Percentiles rank a stretch among this genome's conserved stretches.
phyloP scores from a whole-genome alignment of 2,113 vertebrate genomes.

The Cygnus buccinator region DNA sequence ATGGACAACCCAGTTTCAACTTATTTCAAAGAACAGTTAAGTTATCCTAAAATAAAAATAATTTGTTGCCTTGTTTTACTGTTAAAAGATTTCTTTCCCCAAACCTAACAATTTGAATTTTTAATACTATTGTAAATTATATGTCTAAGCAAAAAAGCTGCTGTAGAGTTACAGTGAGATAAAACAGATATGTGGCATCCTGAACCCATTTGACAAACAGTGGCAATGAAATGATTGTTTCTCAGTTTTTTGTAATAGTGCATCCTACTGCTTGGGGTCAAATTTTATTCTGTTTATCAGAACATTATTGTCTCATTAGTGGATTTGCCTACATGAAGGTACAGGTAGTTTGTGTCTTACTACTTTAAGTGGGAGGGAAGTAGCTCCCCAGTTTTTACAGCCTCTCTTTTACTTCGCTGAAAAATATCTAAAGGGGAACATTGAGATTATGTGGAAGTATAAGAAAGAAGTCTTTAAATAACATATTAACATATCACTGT shows the following conservation, averaged over 20 bases:
- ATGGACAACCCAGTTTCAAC: background rate
- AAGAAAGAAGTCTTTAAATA: background rate
- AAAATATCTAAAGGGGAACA: background rate
- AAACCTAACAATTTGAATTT: background rate
- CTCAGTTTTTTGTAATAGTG: background rate
- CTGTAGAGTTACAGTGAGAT: background rate
- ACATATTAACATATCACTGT: background rate
- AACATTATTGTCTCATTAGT: background rate
- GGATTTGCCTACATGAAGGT: background rate
- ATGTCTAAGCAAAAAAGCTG: background rate
- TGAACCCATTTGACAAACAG: background rate
- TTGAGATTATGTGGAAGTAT: background rate
- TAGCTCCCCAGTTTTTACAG: background rate
- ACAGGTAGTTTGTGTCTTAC: background rate
- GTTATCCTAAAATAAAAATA: background rate
- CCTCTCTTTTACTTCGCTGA: background rate
- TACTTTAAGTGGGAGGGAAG: background rate
- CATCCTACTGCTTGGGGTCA: background rate
- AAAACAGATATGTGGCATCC: background rate
- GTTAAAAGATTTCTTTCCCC: background rate
- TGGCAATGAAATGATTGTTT: background rate
- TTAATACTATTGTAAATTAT: background rate
- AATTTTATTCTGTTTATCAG: background rate
- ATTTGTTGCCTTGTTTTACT: background rate
- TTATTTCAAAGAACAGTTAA: background rate